phyloP scores from a whole-genome alignment of 2,888 invertebrate species.

The Salpingus planirostris region DNA sequence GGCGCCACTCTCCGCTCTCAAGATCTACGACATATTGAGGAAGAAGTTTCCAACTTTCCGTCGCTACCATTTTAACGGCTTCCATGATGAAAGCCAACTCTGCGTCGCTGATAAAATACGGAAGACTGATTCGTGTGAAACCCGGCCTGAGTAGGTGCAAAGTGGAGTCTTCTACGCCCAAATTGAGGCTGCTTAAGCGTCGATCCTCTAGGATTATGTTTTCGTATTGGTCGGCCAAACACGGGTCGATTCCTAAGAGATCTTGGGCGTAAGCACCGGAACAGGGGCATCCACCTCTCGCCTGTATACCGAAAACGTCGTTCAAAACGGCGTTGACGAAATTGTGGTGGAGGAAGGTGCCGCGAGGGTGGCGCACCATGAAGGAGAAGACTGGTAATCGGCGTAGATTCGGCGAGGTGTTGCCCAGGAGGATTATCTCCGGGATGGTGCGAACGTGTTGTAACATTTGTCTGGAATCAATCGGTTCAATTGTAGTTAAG shows the following conservation, averaged over 20 bases:
- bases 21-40: slow-evolving; percentile 83
- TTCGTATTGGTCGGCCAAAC: slow-evolving; percentile 67
- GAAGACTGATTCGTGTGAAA: slow-evolving; percentile 75
- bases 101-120: slow-evolving; percentile 73
- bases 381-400: slow-evolving; percentile 79
- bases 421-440: slow-evolving; percentile 70
- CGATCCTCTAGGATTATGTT: slow-evolving; percentile 55
- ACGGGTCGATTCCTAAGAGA: slow-evolving; percentile 72
- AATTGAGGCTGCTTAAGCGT: slow-evolving; percentile 44
- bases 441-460: slow-evolving; percentile 72
- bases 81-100: slow-evolving; percentile 76
- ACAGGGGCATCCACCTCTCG: slow-evolving; percentile 69
- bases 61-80: slow-evolving; percentile 78
- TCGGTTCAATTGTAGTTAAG: too few relatives aligned
- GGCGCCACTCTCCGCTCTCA: slow-evolving; percentile 85
- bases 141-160: slow-evolving; percentile 75
- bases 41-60: slow-evolving; percentile 80
- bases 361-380: slow-evolving; percentile 71
- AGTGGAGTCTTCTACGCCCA: slow-evolving; percentile 41
- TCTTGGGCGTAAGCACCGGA: slow-evolving; percentile 80
- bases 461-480: slow-evolving; percentile 60
- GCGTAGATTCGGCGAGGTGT: slow-evolving; percentile 54
- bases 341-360: slow-evolving; percentile 83
- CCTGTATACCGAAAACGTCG: slow-evolving; percentile 87
- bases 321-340: slow-evolving; percentile 77